Percentiles rank a stretch among this genome's conserved stretches.
phyloP scores from a whole-genome alignment of 1,140 invertebrate genomes.

The Zaprionus gabonicus region DNA sequence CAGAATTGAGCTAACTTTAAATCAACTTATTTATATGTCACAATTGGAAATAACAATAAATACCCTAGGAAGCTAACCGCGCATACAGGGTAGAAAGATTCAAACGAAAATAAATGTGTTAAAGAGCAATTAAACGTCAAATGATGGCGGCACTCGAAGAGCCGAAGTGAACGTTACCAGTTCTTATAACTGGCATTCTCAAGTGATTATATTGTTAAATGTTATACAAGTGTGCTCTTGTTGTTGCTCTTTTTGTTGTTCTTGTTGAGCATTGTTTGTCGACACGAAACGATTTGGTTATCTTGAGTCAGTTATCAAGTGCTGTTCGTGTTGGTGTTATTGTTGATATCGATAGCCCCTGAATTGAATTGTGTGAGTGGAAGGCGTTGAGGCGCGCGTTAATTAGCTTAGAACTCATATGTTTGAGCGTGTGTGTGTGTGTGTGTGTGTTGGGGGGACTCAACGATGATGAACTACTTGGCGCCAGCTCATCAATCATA shows the following conservation, averaged over 20 bases:
- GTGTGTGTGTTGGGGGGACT: slow-evolving; percentile 2
- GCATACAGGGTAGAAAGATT: not conserved
- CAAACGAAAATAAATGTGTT: slow-evolving; percentile 25
- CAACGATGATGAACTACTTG: slow-evolving; percentile 33
- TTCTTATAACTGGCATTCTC: slow-evolving; percentile 49
- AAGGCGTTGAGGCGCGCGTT: slow-evolving; percentile 6
- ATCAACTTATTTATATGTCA: not conserved
- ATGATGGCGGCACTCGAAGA: slow-evolving; percentile 34
- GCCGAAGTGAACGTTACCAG: slow-evolving; percentile 33
- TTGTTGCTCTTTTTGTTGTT: not conserved
- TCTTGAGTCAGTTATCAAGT: slow-evolving; percentile 52
- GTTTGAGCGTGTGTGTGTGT: not conserved
- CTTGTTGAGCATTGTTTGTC: slow-evolving; percentile 31
- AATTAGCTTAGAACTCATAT: slow-evolving; percentile 45
- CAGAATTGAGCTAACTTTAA: not conserved
- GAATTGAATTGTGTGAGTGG: slow-evolving; percentile 22
- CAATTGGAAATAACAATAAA: not conserved
- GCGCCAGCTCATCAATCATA: slow-evolving; percentile 52
- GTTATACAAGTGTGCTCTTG: slow-evolving; percentile 20
- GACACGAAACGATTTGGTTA: slow-evolving; percentile 48
- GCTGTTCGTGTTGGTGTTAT: slow-evolving; percentile 24
- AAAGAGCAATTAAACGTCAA: slow-evolving; percentile 50
- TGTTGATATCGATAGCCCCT: slow-evolving; percentile 42
- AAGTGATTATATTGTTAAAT: slow-evolving; percentile 53
- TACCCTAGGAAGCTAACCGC: not conserved